A percentile compares a stretch with the other conserved stretches of the same genome.
These are phyloP conservation scores for Heliornis fulica DNA, from an alignment of 2,113 vertebrate genomes.

Conservation along the genomic window DNA sequence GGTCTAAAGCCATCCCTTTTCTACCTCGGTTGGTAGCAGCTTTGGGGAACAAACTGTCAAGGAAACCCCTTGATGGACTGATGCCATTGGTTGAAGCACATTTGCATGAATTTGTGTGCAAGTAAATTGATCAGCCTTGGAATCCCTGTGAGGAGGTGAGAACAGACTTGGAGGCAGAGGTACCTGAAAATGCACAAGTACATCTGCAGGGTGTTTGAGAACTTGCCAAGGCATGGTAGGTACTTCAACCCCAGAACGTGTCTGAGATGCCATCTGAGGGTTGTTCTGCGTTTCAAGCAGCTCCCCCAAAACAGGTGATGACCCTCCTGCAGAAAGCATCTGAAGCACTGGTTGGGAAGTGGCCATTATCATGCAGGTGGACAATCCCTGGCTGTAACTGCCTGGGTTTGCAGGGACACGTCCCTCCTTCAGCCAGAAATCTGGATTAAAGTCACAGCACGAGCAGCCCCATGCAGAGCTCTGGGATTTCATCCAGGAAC, in stretches of 20 bases:
- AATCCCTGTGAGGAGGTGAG: not conserved
- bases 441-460: not conserved
- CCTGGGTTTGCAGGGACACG: not conserved
- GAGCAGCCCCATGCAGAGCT: not conserved
- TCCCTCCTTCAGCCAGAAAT: not conserved
- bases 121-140: not conserved
- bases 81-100: not conserved
- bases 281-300: not conserved
- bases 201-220: not conserved
- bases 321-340: not conserved
- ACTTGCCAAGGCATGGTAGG: not conserved
- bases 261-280: not conserved
- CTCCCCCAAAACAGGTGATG: not conserved
- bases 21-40: not conserved
- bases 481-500: not conserved
- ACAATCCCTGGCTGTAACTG: no score
- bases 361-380: not conserved
- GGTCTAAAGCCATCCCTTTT: not conserved
- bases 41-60: not conserved
- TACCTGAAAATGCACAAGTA: not conserved
- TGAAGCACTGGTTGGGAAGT: fast-evolving
- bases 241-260: not conserved
- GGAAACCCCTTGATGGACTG: no score
- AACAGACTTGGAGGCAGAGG: not conserved
- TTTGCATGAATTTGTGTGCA: not conserved